A percentile compares a stretch with the other conserved stretches of the same genome.
Evolutionary conservation across 2,888 invertebrate species (phyloP).

Genomic region (Troglohyphantes excavatus): DNA sequence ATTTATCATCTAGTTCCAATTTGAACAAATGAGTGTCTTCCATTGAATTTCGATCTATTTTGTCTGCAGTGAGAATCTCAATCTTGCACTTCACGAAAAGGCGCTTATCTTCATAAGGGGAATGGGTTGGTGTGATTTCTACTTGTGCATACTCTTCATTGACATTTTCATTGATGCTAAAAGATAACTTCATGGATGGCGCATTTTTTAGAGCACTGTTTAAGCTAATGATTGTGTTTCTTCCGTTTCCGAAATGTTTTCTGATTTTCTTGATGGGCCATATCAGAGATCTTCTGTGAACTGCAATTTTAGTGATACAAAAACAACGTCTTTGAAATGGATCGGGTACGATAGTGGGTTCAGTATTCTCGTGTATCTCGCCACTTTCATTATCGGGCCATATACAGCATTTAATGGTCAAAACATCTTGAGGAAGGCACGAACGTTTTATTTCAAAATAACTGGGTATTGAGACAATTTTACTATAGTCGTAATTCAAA

Average conservation of each 20-base stretch:
- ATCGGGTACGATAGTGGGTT: neutral
- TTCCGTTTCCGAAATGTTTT: neutral
- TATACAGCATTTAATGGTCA: neutral
- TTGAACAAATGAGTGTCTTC: neutral
- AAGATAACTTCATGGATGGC: neutral
- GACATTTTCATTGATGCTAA: neutral
- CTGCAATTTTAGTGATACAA: neutral
- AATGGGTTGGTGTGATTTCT: neutral
- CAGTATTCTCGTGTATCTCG: neutral
- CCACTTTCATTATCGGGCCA: neutral
- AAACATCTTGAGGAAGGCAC: neutral
- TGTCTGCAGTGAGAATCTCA: neutral
- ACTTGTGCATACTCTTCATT: neutral
- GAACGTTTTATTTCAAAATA: neutral
- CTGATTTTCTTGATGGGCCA: neutral
- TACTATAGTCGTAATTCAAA: too few species aligned
- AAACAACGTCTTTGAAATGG: neutral
- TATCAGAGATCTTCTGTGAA: neutral
- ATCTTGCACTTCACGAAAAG: neutral
- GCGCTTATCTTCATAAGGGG: neutral
- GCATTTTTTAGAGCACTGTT: neutral
- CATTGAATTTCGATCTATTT: neutral
- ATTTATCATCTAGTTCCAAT: neutral
- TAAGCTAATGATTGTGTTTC: neutral
- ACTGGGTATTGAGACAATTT: neutral